Base-by-base conservation (phyloP, 1,140 invertebrate genomes). In the Eurytemora carolleeae region DNA sequence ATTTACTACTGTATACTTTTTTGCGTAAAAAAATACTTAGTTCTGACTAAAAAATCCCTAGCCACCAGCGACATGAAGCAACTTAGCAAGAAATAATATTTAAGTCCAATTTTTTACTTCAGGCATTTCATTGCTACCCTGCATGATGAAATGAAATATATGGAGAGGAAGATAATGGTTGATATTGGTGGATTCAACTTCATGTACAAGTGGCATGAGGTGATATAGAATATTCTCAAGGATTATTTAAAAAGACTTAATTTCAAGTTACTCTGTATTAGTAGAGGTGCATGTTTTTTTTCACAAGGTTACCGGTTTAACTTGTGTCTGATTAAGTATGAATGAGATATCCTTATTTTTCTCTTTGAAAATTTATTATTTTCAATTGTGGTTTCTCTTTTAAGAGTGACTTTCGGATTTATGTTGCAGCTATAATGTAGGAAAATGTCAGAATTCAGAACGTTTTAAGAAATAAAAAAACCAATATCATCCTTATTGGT, bases 61-160 rank as follows among this genome's bases (percentile, higher is more conserved):
- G 94, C 98, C 76, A 92, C 82, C 24, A 94, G 93, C 3, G 95
- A 98, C n/a, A n/a, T n/a, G n/a, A n/a, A n/a, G n/a, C n/a, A n/a
- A 44, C 31, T 44, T n/a, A 44, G 31, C n/a, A 44, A 44, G n/a
- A 12, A 44, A 44, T 44, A 44, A 44, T 44, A 44, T 44, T n/a
- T n/a, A n/a, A n/a, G n/a, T n/a, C n/a, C n/a, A n/a, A n/a, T n/a
- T n/a, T n/a, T n/a, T n/a, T n/a, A n/a, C n/a, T n/a, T n/a, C n/a
- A 79, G 92, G 56, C 92, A 99, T 76, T 99, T 98, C 71, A 86
- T 98, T 67, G 31, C 31, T n/a, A 44, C 31, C n/a, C 31, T 44
- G 7, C 31, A 44, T 44, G 31, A 44, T 44, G 31, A 44, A 12
- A 44, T 44, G 31, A 44, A 7, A 12, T 44, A 44, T n/a, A 44